Evolutionary conservation across 2,797 vertebrate species (phyloP), one percentile per base, ranked within the genome.

Genomic region (Cynopterus sphinx): DNA sequence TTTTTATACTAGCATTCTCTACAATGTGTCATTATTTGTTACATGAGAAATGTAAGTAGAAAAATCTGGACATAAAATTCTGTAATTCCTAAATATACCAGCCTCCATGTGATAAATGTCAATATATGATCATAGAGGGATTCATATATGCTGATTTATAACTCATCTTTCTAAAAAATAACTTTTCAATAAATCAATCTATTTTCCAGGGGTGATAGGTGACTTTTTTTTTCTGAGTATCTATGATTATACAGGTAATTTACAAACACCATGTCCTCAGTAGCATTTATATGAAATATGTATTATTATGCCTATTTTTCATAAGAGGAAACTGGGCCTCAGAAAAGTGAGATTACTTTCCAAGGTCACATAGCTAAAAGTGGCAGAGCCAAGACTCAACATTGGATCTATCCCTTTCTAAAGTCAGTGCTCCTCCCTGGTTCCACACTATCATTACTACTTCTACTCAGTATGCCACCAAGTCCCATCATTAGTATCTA

Each of bases 11-110:
- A 94, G 24, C 2, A 57, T 96, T 85, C 63, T 91, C 63, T 86
- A 28, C 17, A 59, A 13, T 82, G 13, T 68, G 70, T 70, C 31
- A 78, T 71, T 43, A n/a, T 87, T 49, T 75, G 33, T 36, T 90
- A 90, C 96, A 85, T 78, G 21, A 96, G 68, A 83, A 46, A 71
- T 46, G 3, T 55, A 85, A 94, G 31, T 67, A 70, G 57, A 79
- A 87, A 87, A 87, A 74, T 24, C 24, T 87, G 59, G 51, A 39
- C 22, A 41, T 75, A 75, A 91, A 93, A 79, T 70, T 77, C 43
- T 74, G 0, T 73, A 68, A 53, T 89, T 91, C 28, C 57, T 85
- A 63, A 39, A 57, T 65, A 67, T 11, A 12, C 15, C 92, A 94
- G 41, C 1, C 49, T 87, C 87, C 28, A 22, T 65, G 39, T 87